These are phyloP conservation scores for Potamilus streckersoni DNA, from an alignment of 1,140 invertebrate genomes.

Conservation along the genomic window DNA sequence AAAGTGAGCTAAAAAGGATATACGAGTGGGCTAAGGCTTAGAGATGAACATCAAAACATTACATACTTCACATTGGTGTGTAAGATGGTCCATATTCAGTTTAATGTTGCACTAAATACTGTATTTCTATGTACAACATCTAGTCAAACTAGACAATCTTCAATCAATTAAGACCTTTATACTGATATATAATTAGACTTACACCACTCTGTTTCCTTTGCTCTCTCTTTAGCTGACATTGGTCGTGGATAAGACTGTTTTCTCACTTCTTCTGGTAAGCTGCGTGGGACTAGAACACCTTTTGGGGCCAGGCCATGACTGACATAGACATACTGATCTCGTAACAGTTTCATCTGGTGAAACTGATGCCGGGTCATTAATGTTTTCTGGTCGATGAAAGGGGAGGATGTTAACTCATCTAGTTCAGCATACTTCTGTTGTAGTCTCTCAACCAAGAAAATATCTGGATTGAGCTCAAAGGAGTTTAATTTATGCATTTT, in stretches of 20 bases:
- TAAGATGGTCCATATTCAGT: background rate
- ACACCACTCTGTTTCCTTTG: background rate
- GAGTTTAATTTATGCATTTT: constrained; percentile 20
- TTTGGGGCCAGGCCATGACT: constrained; percentile 27
- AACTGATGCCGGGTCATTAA: constrained; percentile 31
- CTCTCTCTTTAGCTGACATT: constrained; percentile 6
- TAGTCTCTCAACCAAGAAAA: constrained; percentile 26
- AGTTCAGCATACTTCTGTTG: constrained; percentile 36
- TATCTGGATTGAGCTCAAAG: constrained; percentile 25
- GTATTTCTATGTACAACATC: background rate
- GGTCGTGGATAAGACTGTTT: constrained; percentile 13
- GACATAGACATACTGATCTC: constrained; percentile 30
- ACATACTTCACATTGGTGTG: background rate
- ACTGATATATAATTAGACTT: background rate
- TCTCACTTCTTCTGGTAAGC: constrained; percentile 23
- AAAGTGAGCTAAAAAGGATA: too few species aligned
- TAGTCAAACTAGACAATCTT: constrained; percentile 1
- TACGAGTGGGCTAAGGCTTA: too few species aligned
- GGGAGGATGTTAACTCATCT: constrained; percentile 22
- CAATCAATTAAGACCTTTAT: constrained; percentile 6
- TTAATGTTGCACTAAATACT: background rate
- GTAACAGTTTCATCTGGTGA: constrained; percentile 33
- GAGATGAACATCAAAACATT: too few species aligned
- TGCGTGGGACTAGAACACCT: constrained; percentile 22
- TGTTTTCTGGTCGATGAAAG: constrained; percentile 29